Conservation (phyloP, 1,140 invertebrate genomes). For the Leptestheria dahalacensis region DNA sequence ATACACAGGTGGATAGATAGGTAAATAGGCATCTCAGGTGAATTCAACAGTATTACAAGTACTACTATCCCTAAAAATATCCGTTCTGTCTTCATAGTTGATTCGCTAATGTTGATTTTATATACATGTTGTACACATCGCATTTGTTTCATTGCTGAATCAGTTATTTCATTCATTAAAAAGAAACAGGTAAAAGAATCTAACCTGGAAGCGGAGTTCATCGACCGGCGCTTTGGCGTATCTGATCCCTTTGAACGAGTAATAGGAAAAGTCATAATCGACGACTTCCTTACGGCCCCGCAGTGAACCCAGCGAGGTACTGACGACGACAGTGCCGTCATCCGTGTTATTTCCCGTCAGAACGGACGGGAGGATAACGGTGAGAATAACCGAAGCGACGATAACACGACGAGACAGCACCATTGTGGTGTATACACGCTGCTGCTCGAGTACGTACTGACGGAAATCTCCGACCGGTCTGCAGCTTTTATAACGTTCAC, state of each 20-base stretch:
- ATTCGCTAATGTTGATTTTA: not conserved
- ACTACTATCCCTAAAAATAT: too few species aligned
- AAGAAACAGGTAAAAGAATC: not conserved
- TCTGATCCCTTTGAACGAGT: conserved; percentile 14
- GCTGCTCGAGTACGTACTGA: too few species aligned
- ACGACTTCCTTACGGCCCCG: conserved; percentile 10
- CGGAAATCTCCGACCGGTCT: too few species aligned
- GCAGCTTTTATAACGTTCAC: too few species aligned
- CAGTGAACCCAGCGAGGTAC: conserved; percentile 1
- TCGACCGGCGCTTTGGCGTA: conserved; percentile 14
- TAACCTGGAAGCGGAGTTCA: conserved; percentile 13
- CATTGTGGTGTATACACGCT: too few species aligned
- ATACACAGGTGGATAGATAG: too few species aligned
- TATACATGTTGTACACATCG: not conserved
- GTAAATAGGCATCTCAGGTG: too few species aligned
- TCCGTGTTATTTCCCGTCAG: not conserved
- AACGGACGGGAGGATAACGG: not conserved
- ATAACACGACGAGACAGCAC: too few species aligned
- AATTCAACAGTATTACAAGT: too few species aligned
- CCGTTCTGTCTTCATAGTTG: not conserved
- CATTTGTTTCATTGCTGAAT: not conserved
- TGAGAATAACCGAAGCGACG: too few species aligned
- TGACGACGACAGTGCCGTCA: conserved; percentile 2
- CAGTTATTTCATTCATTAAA: not conserved
- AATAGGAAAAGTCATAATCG: conserved; percentile 11